Evolutionary conservation across 2,888 invertebrate genomes (phyloP).

Genomic region (Pammene fasciana): DNA sequence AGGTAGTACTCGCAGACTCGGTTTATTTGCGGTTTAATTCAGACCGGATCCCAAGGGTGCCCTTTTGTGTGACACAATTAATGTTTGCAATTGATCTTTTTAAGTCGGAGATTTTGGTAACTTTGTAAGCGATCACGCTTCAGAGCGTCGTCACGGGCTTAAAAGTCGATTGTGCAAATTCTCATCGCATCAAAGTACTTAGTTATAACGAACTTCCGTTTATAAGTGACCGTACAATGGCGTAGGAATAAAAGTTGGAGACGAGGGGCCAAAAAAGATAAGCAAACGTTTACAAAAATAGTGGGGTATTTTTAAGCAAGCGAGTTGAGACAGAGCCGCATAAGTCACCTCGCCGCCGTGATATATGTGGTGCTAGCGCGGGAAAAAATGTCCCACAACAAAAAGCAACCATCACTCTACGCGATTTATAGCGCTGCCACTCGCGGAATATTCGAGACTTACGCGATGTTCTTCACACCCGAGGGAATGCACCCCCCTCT

Average conservation of each 20-base stretch:
- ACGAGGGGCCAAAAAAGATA: conserved; percentile 43
- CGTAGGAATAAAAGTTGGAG: conserved; percentile 32
- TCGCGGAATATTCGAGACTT: conserved; percentile 73
- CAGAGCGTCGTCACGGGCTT: conserved; percentile 36
- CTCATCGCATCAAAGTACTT: conserved; percentile 5
- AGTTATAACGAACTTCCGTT: conserved; percentile 37
- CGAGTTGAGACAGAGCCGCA: conserved; percentile 57
- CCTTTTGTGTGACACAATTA: conserved; percentile 71
- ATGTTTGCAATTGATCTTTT: conserved; percentile 80
- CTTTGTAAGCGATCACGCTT: conserved; percentile 62
- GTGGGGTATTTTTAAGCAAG: conserved; percentile 58
- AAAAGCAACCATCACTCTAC: conserved; percentile 78
- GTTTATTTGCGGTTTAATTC: conserved; percentile 78
- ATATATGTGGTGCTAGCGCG: conserved; percentile 79
- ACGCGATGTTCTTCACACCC: conserved; percentile 74
- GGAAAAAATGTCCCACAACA: conserved; percentile 81
- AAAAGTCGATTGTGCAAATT: conserved; percentile 22
- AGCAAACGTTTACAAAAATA: conserved; percentile 50
- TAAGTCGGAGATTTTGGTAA: conserved; percentile 66
- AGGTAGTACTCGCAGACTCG: conserved; percentile 77
- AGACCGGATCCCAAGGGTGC: conserved; percentile 70
- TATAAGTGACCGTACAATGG: conserved; percentile 27
- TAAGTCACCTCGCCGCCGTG: conserved; percentile 72
- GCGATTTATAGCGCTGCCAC: conserved; percentile 77
- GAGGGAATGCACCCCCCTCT: conserved; percentile 76